These are phyloP conservation scores for Helobdella robusta DNA, from an alignment of 2,888 invertebrate genomes.

Conservation along the genomic window DNA sequence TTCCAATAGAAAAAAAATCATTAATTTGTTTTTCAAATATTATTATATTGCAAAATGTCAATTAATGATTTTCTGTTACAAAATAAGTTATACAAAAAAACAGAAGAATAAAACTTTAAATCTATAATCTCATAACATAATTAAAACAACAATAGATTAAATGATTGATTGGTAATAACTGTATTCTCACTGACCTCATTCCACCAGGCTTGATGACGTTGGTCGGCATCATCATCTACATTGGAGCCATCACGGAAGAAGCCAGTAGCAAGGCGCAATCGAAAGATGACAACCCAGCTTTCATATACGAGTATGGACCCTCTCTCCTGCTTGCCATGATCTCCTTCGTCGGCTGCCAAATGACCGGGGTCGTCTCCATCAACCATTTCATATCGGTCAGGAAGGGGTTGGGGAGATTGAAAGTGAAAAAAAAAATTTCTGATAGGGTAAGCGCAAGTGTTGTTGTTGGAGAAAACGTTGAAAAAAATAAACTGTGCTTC, in stretches of 20 bases:
- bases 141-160: no score
- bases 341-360: conserved; percentile 47
- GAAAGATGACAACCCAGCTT: conserved; percentile 41
- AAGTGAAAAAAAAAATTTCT: conserved; percentile 34
- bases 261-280: conserved; percentile 45
- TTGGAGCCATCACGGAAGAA: conserved; percentile 48
- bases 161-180: no score
- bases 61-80: no score
- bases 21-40: no score
- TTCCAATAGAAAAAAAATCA: no score
- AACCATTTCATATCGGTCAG: conserved; percentile 47
- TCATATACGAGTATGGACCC: conserved; percentile 45
- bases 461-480: background rate
- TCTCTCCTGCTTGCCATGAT: conserved; percentile 48
- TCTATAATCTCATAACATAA: no score
- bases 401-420: conserved; percentile 44
- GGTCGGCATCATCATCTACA: conserved; percentile 48
- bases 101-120: no score
- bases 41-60: no score
- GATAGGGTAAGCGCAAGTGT: background rate
- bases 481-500: no score
- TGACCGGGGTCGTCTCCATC: conserved; percentile 48
- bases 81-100: no score
- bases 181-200: no score
- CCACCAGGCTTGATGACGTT: conserved; percentile 45